A percentile compares a stretch with the other conserved stretches of the same genome.
Conservation (phyloP, 2,113 vertebrate genomes). For the Sporophila hypoxantha region DNA sequence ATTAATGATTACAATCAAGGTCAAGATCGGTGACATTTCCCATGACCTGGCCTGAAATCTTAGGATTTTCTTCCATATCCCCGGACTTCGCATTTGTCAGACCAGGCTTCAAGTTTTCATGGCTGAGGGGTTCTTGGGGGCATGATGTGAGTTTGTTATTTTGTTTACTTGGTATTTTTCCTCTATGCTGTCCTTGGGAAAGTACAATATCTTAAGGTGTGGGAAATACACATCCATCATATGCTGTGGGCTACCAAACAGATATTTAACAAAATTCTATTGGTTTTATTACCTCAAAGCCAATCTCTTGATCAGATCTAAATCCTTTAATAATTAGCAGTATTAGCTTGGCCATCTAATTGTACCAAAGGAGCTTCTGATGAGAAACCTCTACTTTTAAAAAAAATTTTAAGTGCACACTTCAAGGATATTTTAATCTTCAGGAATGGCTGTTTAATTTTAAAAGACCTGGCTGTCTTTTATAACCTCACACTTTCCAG, state of each 20-base stretch:
- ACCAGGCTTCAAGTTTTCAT: background rate
- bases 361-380: background rate
- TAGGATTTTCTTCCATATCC: background rate
- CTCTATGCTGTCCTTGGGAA: background rate
- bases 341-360: background rate
- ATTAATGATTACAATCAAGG: constrained; percentile 32
- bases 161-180: background rate
- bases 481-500: background rate
- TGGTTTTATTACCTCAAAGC: background rate
- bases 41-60: constrained; percentile 2
- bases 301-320: background rate
- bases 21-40: constrained; percentile 24
- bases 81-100: background rate
- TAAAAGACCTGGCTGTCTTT: background rate
- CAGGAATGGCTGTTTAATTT: background rate
- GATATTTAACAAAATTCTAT: background rate
- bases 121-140: background rate
- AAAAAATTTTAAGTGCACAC: background rate
- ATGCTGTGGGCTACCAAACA: background rate
- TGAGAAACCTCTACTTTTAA: background rate
- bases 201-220: background rate
- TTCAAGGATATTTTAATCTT: background rate
- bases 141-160: background rate
- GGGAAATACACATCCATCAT: background rate
- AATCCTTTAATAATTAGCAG: background rate